These are phyloP conservation scores for Ceyx erithaca DNA, from an alignment of 2,797 vertebrate genomes.

Conservation along the genomic window DNA sequence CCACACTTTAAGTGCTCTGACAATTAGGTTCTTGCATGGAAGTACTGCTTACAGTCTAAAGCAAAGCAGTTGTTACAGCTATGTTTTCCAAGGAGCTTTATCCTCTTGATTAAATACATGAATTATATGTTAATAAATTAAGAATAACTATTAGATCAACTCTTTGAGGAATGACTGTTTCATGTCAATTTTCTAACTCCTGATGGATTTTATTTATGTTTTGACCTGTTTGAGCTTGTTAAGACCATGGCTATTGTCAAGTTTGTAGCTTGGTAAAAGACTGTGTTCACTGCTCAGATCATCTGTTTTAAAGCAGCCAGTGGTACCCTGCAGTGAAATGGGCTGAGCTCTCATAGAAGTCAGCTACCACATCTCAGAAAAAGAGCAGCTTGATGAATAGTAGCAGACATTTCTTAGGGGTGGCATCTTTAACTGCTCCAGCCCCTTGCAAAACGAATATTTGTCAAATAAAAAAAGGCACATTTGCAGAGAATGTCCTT, in stretches of 20 bases:
- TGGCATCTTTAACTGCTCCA: background rate
- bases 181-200: background rate
- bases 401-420: background rate
- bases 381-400: background rate
- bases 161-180: background rate
- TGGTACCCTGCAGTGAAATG: background rate
- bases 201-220: background rate
- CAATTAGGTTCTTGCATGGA: background rate
- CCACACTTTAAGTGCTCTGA: background rate
- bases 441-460: background rate
- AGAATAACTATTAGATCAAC: background rate
- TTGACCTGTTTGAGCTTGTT: background rate
- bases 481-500: background rate
- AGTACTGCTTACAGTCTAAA: background rate
- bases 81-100: background rate
- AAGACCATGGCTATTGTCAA: background rate
- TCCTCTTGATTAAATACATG: background rate
- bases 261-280: background rate
- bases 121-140: background rate
- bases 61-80: background rate
- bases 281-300: background rate
- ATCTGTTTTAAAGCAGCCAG: background rate
- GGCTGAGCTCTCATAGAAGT: background rate
- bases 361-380: background rate
- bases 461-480: background rate